phyloP scores from a whole-genome alignment of 2,113 vertebrate species.

The Amblyornis subalaris region DNA sequence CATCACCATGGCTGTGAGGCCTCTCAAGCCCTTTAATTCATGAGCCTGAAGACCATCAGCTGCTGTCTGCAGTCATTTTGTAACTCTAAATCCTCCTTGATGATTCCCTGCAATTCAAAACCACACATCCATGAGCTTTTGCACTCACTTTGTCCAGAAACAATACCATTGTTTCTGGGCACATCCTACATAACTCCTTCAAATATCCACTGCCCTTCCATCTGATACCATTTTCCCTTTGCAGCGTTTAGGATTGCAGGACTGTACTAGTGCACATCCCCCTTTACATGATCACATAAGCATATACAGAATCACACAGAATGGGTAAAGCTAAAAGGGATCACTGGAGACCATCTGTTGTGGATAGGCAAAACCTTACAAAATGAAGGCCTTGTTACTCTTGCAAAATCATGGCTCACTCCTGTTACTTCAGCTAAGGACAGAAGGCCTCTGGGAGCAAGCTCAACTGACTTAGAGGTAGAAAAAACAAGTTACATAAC shows the following conservation, averaged over 20 bases:
- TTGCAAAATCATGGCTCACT: no score
- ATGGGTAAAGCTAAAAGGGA: background rate
- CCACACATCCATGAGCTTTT: fast-evolving
- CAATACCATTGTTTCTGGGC: background rate
- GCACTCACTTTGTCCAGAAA: background rate
- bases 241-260: background rate
- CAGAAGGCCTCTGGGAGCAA: no score
- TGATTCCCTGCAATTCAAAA: background rate
- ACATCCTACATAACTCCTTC: background rate
- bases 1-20: background rate
- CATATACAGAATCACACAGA: background rate
- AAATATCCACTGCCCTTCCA: fast-evolving
- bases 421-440: no score
- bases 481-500: no score
- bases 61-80: background rate
- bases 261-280: background rate
- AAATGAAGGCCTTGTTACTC: no score
- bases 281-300: background rate
- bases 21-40: fast-evolving
- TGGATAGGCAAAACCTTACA: no score
- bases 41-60: background rate
- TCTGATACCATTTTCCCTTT: background rate
- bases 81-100: background rate
- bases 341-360: background rate
- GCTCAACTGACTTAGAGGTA: no score